Evolutionary conservation across 2,888 invertebrate species (phyloP), one percentile per base, ranked within the genome.

Genomic region (Sarcophaga subvicina): DNA sequence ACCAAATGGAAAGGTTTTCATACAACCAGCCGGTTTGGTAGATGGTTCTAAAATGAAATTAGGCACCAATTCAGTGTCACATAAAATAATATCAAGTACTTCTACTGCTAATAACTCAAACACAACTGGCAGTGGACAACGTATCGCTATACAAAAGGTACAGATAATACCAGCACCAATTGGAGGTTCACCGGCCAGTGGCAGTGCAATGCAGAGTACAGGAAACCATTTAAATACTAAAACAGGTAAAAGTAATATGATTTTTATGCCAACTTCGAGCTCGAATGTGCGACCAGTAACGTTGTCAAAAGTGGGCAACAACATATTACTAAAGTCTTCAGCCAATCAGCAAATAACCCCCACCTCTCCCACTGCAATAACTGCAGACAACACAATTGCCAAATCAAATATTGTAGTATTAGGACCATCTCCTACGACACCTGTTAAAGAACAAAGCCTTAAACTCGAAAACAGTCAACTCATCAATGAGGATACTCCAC

Each of bases 401-500:
- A 91, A 91, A 78, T 89, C 92, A 11, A 92, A 91, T 89, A 91
- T 92, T 2, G 88, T 92, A 27, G 91, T 92, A 47, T 90, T 92
- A 20, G 91, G 91, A 10, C 83, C 89, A 25, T 66, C 87, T 59
- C 54, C 73, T 11, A 49, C 77, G n/a, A 73, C 70, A 60, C 66
- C 75, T 37, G 14, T 60, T 12, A 83, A 82, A 27, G 81, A 71
- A 54, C 77, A 75, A 84, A 80, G 45, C 54, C 37, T 67, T 37
- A 76, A 85, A 64, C 70, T 88, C 17, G 89, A 88, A 86, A 87
- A 87, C 54, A 89, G 90, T 88, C 92, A 92, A 88, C 90, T 93
- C 75, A 93, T 95, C 79, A 95, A 95, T 11, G 94, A 94, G 90
- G 95, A 95, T 89, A 95, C 95, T 3, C 95, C 95, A 5, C 95